phyloP scores from a whole-genome alignment of 2,113 vertebrate species.

The Mormyrus lacerda region DNA sequence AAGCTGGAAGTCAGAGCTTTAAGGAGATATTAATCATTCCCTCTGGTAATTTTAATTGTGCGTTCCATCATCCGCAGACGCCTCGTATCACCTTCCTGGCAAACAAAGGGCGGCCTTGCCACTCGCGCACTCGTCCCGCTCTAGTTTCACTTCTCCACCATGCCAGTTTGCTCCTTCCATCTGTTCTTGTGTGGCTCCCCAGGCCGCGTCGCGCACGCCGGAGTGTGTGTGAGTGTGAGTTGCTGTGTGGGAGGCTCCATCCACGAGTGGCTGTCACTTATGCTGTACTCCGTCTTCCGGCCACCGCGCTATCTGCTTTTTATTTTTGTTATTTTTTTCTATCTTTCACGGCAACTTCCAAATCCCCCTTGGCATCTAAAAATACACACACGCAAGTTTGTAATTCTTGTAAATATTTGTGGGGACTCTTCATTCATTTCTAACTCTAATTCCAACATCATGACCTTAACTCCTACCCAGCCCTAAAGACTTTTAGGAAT shows the following conservation, averaged over 20 bases:
- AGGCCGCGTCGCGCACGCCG: neutral
- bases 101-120: constrained; percentile 93
- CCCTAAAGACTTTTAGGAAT: no score
- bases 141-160: constrained; percentile 77
- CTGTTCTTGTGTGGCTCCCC: constrained; percentile 63
- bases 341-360: neutral
- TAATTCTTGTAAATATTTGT: no score
- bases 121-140: constrained; percentile 83
- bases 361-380: neutral
- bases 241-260: neutral
- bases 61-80: constrained; percentile 98
- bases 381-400: neutral
- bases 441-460: no score
- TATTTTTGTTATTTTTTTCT: neutral
- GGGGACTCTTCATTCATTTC: no score
- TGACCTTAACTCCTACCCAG: no score
- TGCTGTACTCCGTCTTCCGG: constrained; percentile 62
- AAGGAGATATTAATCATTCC: constrained; percentile 99
- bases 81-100: constrained; percentile 92
- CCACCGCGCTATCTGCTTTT: constrained; percentile 47
- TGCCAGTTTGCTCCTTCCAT: constrained; percentile 59
- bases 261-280: constrained; percentile 43
- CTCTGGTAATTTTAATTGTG: constrained; percentile 97
- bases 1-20: constrained; percentile 99
- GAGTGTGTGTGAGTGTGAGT: neutral